Evolutionary conservation across 2,113 vertebrate species (phyloP).

Genomic region (Leptosomus discolor): DNA sequence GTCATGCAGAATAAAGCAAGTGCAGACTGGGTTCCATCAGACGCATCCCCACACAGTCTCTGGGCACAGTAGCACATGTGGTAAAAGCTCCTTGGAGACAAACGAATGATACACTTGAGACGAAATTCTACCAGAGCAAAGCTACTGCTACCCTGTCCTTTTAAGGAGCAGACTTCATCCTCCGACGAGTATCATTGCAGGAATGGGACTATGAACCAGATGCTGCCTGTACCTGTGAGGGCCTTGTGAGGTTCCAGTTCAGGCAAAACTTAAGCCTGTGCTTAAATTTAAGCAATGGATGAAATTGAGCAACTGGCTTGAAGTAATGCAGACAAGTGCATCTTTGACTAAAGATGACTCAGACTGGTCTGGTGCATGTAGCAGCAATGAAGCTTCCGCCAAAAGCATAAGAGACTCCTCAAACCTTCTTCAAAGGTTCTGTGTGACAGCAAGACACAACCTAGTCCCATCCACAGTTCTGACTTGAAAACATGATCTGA

Average conservation of each 20-base stretch:
- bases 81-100: neutral
- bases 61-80: no score
- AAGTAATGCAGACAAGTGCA: neutral
- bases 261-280: neutral
- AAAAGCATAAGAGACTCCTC: neutral
- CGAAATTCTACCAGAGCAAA: neutral
- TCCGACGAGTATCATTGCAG: neutral
- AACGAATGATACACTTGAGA: neutral
- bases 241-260: neutral
- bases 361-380: neutral
- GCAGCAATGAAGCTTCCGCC: neutral
- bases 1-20: neutral
- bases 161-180: neutral
- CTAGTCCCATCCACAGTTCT: neutral
- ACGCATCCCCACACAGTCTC: neutral
- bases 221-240: neutral
- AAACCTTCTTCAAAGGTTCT: neutral
- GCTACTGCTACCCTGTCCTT: neutral
- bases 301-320: neutral
- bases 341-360: neutral
- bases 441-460: neutral
- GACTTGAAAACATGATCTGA: neutral
- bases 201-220: neutral
- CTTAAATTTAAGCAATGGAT: neutral
- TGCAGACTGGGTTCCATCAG: neutral